Base-by-base conservation (phyloP, 2,113 vertebrate genomes). In the Ammodramus savannarum region DNA sequence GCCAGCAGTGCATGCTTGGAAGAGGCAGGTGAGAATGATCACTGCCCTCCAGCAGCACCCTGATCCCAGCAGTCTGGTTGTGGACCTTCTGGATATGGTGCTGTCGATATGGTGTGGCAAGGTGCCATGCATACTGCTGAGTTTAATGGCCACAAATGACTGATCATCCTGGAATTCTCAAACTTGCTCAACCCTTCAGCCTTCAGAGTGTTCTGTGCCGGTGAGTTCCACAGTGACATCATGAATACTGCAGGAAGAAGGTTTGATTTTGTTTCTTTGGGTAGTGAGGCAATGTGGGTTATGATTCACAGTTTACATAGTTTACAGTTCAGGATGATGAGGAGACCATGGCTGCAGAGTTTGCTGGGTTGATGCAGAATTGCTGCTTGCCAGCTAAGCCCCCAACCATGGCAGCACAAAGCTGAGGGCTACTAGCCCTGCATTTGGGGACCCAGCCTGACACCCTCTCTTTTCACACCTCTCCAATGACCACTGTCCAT, bases 351-450 rank as follows among this genome's bases (percentile, higher is more conserved):
- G n/a, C 58, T 90, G 36, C 25, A 43, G 55, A 34, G 12, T 68
- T 43, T 83, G 32, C 22, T 66, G 54, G 6, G 1, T 3, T 55
- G 26, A 12, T 34, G 46, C 71, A 78, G 61, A 69, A 41, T 18
- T 65, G 6, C n/a, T 51, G 34, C 32, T 77, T 43, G 26, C 44
- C 61, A 69, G 44, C 13, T 57, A 17, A 85, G 39, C 4, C 9
- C 10, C 3, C 2, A 5, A 1, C 25, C 23, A 3, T 0, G 7
- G 31, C 41, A 79, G 36, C 46, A 34, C 15, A 29, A 19, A 46
- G 9, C 32, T 77, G 69, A 59, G 19, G 34, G 31, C 16, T n/a
- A 13, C 13, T 16, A 49, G 26, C 11, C 17, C 18, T 52, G 57
- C 1, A 1, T 36, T 8, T 89, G 46, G 19, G 43, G 7, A 44